These are phyloP conservation scores for Eristalinus aeneus DNA, from an alignment of 2,888 invertebrate genomes.

Conservation along the genomic window DNA sequence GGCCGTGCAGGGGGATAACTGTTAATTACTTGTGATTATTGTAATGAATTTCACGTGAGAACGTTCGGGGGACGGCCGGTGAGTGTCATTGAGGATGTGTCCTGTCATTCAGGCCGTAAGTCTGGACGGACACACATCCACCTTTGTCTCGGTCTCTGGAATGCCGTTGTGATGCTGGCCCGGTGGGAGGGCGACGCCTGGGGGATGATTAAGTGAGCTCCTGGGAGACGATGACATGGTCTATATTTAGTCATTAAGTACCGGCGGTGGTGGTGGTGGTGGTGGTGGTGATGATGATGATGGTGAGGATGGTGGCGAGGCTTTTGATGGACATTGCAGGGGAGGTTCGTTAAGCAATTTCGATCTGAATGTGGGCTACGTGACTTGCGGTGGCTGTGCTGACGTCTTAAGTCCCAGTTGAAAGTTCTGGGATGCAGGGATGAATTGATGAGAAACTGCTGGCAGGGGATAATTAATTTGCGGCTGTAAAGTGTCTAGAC, in stretches of 20 bases:
- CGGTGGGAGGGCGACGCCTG: not conserved
- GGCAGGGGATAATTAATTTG: not conserved
- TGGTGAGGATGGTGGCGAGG: not conserved
- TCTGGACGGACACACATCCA: not conserved
- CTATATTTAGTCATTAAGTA: not conserved
- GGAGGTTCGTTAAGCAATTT: no score
- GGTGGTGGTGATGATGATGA: not conserved
- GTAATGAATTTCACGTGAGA: conserved; percentile 67
- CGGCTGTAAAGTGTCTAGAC: not conserved
- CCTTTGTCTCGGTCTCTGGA: not conserved
- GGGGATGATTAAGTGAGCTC: not conserved
- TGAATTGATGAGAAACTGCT: not conserved
- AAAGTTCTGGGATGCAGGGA: not conserved
- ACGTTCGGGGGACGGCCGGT: conserved; percentile 37
- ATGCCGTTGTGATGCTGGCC: not conserved
- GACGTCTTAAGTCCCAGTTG: not conserved
- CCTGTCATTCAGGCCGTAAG: not conserved
- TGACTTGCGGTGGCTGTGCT: not conserved
- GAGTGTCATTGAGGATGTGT: not conserved
- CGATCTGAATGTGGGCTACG: not conserved
- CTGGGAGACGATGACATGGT: not conserved
- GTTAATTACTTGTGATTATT: conserved; percentile 66
- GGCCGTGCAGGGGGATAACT: conserved; percentile 17
- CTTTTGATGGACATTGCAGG: not conserved
- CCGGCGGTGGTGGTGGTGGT: not conserved